Evolutionary conservation across 1,140 invertebrate genomes (phyloP), one percentile per base, ranked within the genome.

Genomic region (Notospermus geniculatus): DNA sequence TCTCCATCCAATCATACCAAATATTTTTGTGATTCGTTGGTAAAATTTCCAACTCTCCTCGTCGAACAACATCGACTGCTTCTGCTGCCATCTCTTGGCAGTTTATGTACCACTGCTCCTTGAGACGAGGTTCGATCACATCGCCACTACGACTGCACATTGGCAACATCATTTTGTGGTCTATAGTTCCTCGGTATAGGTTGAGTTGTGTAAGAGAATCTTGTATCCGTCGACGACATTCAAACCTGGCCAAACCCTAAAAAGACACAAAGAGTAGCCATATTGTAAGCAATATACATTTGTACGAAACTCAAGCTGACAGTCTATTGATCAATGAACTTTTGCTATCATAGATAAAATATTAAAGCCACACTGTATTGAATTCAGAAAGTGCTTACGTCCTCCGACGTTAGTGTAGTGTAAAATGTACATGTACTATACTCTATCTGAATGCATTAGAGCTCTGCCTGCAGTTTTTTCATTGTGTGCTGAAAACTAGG

Each of bases 131-230:
- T 78, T 99, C 97, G 25, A 99, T 91, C 4, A 99, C 87, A 82
- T 99, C 97, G 78, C 97, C 97, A 13, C 93, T 97, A 57, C 96
- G 87, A 81, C 92, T 84, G 65, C 97, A 99, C 50, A 98, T 85
- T 15, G 96, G 96, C 46, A 99, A 89, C 50, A 94, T 88, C 93
- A 98, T 99, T 0, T 91, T 87, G 84, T 99, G 91, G 64, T 93
- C 89, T 64, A 89, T 87, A 1, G 88, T 89, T 71, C 91, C 93
- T 17, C 89, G 83, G 74, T 92, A 97, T 0, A 97, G 79, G 17
- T 88, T 88, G 63, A 85, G 83, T 57, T 88, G 81, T 71, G 89
- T 89, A 9, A 99, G 79, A 25, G 84, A 87, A 64, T 89, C 84
- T 1, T 90, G 75, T 15, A 99, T 87, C 52, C 86, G 85, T 72